Percentiles rank a stretch among this genome's conserved stretches.
phyloP scores from a whole-genome alignment of 1,140 invertebrate species.

The Drosophila lacertosa region DNA sequence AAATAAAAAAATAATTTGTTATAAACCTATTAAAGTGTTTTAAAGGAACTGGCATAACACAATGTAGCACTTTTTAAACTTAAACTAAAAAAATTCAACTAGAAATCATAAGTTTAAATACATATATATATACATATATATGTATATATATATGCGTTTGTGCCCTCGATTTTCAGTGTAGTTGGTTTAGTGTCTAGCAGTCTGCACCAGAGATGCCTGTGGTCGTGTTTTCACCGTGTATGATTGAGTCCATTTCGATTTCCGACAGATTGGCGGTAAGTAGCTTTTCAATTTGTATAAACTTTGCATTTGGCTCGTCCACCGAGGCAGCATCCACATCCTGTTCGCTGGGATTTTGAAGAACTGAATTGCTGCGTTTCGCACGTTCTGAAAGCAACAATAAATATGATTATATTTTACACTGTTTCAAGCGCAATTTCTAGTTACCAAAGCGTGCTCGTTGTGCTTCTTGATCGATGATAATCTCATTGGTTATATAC shows the following conservation, averaged over 20 bases:
- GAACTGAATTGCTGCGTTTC: conserved; percentile 56
- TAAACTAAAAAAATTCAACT: conserved; percentile 33
- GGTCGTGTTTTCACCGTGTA: conserved; percentile 64
- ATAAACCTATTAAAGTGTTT: conserved; percentile 59
- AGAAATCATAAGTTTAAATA: neutral
- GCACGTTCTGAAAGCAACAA: conserved; percentile 51
- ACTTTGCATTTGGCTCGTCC: conserved; percentile 68
- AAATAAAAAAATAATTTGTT: conserved; percentile 33
- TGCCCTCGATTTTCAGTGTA: conserved; percentile 15
- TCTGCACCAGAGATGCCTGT: conserved; percentile 71
- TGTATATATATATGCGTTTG: conserved; percentile 14
- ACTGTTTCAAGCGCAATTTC: too few species aligned
- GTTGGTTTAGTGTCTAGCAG: conserved; percentile 35
- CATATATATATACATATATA: neutral
- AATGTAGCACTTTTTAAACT: conserved; percentile 42
- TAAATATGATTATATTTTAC: too few species aligned
- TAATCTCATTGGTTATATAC: conserved; percentile 95
- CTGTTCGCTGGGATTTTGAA: conserved; percentile 31
- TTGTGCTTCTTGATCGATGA: conserved; percentile 91
- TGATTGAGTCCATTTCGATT: conserved; percentile 76
- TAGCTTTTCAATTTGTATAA: conserved; percentile 73
- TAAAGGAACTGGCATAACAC: conserved; percentile 68
- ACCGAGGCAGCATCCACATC: conserved; percentile 67
- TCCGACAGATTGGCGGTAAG: conserved; percentile 65
- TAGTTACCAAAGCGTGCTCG: conserved; percentile 84